Conservation (phyloP, 1,140 invertebrate species). For the Maconellicoccus hirsutus region DNA sequence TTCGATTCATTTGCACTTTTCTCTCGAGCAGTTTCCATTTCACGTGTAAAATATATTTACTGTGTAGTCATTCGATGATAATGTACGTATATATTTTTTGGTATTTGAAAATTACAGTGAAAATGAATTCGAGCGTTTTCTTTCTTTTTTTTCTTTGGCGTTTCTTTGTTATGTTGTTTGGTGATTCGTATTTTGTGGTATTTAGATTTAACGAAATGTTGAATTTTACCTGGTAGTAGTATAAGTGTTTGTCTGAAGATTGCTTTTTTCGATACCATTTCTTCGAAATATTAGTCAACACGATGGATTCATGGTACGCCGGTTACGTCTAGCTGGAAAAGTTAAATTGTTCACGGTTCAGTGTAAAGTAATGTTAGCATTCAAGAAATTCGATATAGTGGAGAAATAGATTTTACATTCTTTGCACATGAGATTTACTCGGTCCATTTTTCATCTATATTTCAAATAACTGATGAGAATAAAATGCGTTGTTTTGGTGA, state of each 20-base stretch:
- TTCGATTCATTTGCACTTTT: not conserved
- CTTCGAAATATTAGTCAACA: not conserved
- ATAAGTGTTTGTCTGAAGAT: not conserved
- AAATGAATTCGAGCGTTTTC: not conserved
- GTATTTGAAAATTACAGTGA: not conserved
- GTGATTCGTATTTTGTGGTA: too few species aligned
- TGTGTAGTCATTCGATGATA: not conserved
- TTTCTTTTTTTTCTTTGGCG: not conserved
- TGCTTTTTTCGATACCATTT: not conserved
- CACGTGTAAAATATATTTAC: not conserved
- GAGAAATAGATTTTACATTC: too few species aligned
- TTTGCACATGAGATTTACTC: too few species aligned
- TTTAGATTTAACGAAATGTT: too few species aligned
- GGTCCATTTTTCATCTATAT: too few species aligned
- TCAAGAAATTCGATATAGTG: too few species aligned
- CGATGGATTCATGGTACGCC: not conserved
- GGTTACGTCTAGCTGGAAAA: not conserved
- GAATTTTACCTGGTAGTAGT: not conserved
- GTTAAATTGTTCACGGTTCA: constrained; percentile 7
- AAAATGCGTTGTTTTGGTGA: too few species aligned
- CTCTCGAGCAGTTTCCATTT: not conserved
- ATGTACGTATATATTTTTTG: not conserved
- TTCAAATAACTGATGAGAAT: too few species aligned
- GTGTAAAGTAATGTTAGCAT: not conserved
- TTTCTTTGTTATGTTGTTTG: not conserved